Evolutionary conservation across 2,888 invertebrate species (phyloP).

Genomic region (Eupsilia transversa): DNA sequence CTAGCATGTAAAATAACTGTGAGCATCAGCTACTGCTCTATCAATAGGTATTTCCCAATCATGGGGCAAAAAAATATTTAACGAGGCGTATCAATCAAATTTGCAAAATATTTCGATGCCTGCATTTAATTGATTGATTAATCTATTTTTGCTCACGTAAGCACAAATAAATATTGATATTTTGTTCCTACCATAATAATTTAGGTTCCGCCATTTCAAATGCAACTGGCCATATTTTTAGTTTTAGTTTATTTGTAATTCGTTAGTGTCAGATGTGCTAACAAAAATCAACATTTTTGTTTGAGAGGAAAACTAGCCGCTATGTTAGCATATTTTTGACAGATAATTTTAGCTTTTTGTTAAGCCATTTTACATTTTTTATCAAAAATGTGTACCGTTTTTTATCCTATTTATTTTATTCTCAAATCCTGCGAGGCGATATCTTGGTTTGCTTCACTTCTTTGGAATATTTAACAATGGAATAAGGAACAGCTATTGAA

Average conservation of each 20-base stretch:
- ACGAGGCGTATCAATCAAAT: neutral
- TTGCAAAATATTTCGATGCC: neutral
- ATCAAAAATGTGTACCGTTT: neutral
- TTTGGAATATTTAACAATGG: neutral
- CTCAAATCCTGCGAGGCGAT: neutral
- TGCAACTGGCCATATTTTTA: conserved; percentile 9
- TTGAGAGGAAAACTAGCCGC: neutral
- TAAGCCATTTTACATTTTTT: too few relatives aligned
- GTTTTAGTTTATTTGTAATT: conserved; percentile 50
- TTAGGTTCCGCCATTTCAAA: conserved; percentile 13
- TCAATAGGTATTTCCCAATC: neutral
- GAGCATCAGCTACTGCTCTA: neutral
- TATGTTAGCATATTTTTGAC: neutral
- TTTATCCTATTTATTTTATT: neutral
- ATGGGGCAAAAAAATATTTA: neutral
- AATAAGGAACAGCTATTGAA: neutral
- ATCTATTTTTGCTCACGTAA: neutral
- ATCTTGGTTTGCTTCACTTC: neutral
- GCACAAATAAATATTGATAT: neutral
- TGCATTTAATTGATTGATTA: neutral
- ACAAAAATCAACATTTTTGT: conserved; percentile 23
- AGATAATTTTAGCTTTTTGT: neutral
- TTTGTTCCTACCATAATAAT: neutral
- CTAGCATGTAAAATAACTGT: too few relatives aligned
- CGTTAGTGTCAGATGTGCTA: conserved; percentile 42